A percentile compares a stretch with the other conserved stretches of the same genome.
Evolutionary conservation across 2,888 invertebrate species (phyloP).

Genomic region (Diarsia dahlii): DNA sequence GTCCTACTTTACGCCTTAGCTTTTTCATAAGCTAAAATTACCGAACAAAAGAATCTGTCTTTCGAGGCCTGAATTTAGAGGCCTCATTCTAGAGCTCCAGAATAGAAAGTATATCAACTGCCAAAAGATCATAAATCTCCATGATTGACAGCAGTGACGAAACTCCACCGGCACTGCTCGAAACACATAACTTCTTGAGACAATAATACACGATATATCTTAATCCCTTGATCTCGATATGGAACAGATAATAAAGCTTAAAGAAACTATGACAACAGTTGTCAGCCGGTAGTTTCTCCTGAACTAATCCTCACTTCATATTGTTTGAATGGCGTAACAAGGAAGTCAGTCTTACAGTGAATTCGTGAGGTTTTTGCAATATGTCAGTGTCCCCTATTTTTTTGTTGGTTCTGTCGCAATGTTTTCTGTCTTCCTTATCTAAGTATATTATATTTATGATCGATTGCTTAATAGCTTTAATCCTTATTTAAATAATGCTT

Average conservation of each 20-base stretch:
- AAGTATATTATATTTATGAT: not conserved
- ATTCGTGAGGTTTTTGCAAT: conserved; percentile 28
- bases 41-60: conserved; percentile 1
- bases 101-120: conserved; percentile 81
- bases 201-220: conserved; percentile 49
- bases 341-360: conserved; percentile 32
- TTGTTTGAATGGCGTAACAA: conserved; percentile 44
- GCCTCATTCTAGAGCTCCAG: conserved; percentile 63
- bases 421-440: conserved; percentile 16
- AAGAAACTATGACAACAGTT: conserved; percentile 34
- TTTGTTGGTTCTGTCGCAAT: conserved; percentile 32
- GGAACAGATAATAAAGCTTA: conserved; percentile 42
- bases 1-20: too few relatives aligned
- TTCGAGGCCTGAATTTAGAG: too few relatives aligned
- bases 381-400: conserved; percentile 23
- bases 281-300: conserved; percentile 26
- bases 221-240: conserved; percentile 58
- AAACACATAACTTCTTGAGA: conserved; percentile 44
- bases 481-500: conserved; percentile 17
- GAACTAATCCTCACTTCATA: conserved; percentile 47
- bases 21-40: not conserved
- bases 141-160: conserved; percentile 82
- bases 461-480: conserved; percentile 23
- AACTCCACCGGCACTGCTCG: conserved; percentile 62
- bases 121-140: conserved; percentile 80